These are phyloP conservation scores for Chlorocebus sabaeus DNA, from an alignment of 2,113 vertebrate species.

Conservation along the genomic window DNA sequence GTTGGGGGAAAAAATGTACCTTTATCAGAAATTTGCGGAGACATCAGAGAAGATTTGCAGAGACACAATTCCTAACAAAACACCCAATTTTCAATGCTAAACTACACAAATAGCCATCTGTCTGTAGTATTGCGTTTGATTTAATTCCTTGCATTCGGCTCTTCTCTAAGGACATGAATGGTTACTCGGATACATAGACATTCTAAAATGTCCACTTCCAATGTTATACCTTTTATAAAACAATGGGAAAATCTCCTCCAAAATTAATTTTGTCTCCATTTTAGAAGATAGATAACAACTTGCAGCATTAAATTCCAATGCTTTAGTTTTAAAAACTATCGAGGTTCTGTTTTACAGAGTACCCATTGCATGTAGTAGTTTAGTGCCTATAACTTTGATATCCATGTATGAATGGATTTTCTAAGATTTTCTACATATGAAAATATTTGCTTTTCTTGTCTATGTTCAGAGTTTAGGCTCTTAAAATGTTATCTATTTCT, in stretches of 20 bases:
- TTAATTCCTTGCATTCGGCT: not conserved
- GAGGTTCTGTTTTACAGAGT: not conserved
- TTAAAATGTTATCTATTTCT: not conserved
- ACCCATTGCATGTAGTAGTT: not conserved
- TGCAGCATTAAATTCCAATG: not conserved
- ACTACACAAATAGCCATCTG: not conserved
- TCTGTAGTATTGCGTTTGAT: not conserved
- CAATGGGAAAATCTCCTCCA: not conserved
- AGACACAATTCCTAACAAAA: not conserved
- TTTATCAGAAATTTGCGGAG: not conserved
- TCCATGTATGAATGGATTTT: not conserved
- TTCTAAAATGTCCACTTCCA: not conserved
- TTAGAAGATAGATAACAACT: constrained; percentile 31
- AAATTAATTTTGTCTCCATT: not conserved
- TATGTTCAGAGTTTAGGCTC: not conserved
- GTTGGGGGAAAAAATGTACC: not conserved
- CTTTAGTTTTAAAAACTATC: not conserved
- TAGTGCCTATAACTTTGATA: not conserved
- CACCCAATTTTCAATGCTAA: not conserved
- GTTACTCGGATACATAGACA: not conserved
- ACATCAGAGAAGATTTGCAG: not conserved
- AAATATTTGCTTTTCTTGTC: constrained; percentile 10
- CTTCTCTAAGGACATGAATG: not conserved
- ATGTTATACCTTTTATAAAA: not conserved
- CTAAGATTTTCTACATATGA: not conserved